Percentiles rank a stretch among this genome's conserved stretches.
These are phyloP conservation scores for Dryobotodes eremita DNA, from an alignment of 2,888 invertebrate genomes.

Conservation along the genomic window DNA sequence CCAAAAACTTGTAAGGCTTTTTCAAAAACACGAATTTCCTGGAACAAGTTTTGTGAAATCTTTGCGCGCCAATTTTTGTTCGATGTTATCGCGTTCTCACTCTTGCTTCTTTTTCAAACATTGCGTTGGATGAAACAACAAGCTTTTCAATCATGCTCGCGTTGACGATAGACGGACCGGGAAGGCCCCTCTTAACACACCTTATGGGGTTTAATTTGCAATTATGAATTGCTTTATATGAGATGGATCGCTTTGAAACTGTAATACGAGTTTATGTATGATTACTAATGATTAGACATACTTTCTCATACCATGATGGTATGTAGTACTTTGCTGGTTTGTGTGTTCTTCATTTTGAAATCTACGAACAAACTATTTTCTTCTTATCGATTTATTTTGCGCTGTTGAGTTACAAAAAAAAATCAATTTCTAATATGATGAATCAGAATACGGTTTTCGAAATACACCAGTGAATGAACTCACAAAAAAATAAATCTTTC, in stretches of 20 bases:
- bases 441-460: constrained; percentile 5
- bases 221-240: not conserved
- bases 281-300: too few species aligned
- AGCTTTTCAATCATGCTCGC: too few species aligned
- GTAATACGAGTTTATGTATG: not conserved
- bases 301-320: not conserved
- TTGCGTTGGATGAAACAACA: too few species aligned
- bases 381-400: not conserved
- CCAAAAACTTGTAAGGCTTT: too few species aligned
- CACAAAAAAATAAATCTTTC: constrained; percentile 23
- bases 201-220: constrained; percentile 1
- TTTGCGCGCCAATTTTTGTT: too few species aligned
- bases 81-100: too few species aligned
- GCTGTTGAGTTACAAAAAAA: not conserved
- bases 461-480: constrained; percentile 4
- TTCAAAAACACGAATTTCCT: too few species aligned
- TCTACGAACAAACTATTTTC: not conserved
- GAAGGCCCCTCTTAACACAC: too few species aligned
- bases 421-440: not conserved
- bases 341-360: constrained; percentile 1
- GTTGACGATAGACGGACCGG: too few species aligned
- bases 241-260: not conserved
- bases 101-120: too few species aligned
- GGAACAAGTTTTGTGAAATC: too few species aligned
- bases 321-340: not conserved